Conservation (phyloP, 2,113 vertebrate genomes). For the Solenodon paradoxus region DNA sequence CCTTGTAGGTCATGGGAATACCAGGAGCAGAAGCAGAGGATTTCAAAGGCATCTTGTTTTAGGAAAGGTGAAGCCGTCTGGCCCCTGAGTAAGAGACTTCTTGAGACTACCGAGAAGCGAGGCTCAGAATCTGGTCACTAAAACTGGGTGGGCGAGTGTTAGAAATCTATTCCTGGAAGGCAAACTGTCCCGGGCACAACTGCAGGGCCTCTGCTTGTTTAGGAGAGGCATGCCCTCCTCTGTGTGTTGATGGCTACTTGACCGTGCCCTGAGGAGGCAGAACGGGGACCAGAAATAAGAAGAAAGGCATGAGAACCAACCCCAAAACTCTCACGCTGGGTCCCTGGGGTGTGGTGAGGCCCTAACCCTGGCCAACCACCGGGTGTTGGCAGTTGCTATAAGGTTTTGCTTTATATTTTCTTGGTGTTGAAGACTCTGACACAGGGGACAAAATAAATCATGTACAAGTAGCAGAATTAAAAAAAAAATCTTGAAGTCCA, state of each 20-base stretch:
- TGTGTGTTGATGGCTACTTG: rapidly evolving
- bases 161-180: not conserved
- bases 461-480: not conserved
- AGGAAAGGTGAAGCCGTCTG: not conserved
- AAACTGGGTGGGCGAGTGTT: not conserved
- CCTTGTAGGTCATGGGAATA: rapidly evolving
- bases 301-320: not conserved
- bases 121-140: not conserved
- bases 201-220: not conserved
- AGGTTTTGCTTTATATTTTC: not conserved
- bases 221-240: not conserved
- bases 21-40: not conserved
- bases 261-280: not conserved
- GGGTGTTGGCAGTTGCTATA: too few species aligned
- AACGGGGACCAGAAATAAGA: not conserved
- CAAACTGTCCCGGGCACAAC: not conserved
- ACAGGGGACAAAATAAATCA: not conserved
- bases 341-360: not conserved
- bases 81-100: rapidly evolving
- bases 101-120: not conserved
- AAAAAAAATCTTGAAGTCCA: not conserved
- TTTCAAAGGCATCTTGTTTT: not conserved
- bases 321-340: not conserved
- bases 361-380: rapidly evolving
- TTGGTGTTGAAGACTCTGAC: not conserved